These are phyloP conservation scores for Rhagophthalmus giganteus DNA, from an alignment of 2,888 invertebrate genomes.

Conservation along the genomic window DNA sequence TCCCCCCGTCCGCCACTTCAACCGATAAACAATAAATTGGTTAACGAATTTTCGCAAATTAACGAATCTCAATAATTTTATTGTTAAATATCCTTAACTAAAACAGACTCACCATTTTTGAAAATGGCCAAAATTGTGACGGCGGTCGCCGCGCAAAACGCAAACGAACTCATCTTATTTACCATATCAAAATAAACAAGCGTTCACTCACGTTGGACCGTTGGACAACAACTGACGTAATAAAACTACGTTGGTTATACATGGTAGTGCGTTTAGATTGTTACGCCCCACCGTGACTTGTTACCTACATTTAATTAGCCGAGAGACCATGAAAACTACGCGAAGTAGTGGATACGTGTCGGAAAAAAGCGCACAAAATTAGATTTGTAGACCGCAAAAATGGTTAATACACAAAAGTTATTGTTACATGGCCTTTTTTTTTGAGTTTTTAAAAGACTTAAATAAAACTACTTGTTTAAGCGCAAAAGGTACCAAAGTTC, in stretches of 20 bases:
- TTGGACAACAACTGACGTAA: slow-evolving; percentile 15
- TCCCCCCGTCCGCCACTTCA: no score
- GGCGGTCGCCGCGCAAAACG: background rate
- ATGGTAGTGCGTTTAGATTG: slow-evolving; percentile 11
- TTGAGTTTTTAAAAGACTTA: no score
- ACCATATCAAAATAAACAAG: background rate
- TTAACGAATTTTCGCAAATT: no score
- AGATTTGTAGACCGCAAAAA: no score
- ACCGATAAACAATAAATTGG: no score
- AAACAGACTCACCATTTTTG: background rate
- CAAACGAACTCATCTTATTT: slow-evolving; percentile 11
- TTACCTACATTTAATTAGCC: slow-evolving; percentile 25
- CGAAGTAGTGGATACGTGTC: slow-evolving; percentile 9
- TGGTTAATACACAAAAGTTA: no score
- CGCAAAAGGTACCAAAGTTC: no score
- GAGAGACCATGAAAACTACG: slow-evolving; percentile 14
- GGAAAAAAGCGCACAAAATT: no score
- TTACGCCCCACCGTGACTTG: slow-evolving; percentile 10
- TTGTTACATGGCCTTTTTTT: no score
- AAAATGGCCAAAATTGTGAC: background rate
- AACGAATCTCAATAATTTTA: no score
- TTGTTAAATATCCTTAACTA: no score
- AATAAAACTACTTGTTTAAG: no score
- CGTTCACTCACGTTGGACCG: slow-evolving; percentile 10
- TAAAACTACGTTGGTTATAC: slow-evolving; percentile 3